Conservation (phyloP, 1,140 invertebrate species). For the Apolygus lucorum region DNA sequence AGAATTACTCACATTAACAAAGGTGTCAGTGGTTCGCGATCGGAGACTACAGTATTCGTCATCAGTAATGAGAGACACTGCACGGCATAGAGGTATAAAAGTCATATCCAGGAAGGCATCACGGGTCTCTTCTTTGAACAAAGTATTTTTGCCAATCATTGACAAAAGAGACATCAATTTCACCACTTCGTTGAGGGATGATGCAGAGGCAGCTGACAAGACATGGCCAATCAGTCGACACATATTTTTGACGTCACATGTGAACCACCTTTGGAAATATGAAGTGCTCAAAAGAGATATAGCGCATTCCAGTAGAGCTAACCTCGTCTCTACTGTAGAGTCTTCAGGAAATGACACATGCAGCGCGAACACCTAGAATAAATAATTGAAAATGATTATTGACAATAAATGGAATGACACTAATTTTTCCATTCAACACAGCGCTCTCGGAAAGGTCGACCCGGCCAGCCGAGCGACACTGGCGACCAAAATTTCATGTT, state of each 20-base stretch:
- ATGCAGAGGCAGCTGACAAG: not conserved
- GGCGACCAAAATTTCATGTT: too few species aligned
- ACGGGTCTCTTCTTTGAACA: conserved; percentile 23
- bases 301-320: not conserved
- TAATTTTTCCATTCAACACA: not conserved
- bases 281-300: conserved; percentile 1
- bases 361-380: not conserved
- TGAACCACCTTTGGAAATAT: conserved; percentile 24
- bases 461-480: too few species aligned
- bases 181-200: not conserved
- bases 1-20: conserved; percentile 7
- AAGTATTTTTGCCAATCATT: conserved; percentile 14
- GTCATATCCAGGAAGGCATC: conserved; percentile 4
- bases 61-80: not conserved
- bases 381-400: not conserved
- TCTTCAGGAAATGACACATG: not conserved
- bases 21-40: not conserved
- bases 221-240: not conserved
- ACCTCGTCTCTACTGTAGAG: not conserved
- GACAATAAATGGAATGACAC: not conserved
- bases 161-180: conserved; percentile 10
- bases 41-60: not conserved
- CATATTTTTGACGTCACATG: conserved; percentile 14
- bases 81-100: conserved; percentile 8
- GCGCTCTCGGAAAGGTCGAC: too few species aligned